Percentiles rank a stretch among this genome's conserved stretches.
Evolutionary conservation across 2,113 vertebrate species (phyloP).

Genomic region (Chunga burmeisteri): DNA sequence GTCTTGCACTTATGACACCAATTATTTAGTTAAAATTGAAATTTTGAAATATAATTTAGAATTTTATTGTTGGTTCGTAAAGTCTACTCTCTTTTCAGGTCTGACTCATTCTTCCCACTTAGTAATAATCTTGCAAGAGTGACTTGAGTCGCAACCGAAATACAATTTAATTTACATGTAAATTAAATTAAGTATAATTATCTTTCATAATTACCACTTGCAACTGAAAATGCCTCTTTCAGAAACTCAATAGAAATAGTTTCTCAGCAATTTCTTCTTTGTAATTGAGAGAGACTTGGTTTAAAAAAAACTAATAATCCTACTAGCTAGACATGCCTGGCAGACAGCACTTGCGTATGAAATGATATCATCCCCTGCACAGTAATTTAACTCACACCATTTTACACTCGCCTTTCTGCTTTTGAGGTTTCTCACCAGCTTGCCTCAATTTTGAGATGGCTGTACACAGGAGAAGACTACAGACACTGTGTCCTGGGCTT

Average conservation of each 20-base stretch:
- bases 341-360: neutral
- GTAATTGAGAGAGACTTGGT: neutral
- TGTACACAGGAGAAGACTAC: neutral
- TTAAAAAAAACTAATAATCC: neutral
- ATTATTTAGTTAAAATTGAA: constrained; percentile 41
- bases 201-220: constrained; percentile 42
- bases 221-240: constrained; percentile 38
- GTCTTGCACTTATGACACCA: neutral
- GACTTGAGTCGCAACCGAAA: constrained; percentile 33
- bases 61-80: constrained; percentile 20
- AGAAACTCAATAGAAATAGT: constrained; percentile 29
- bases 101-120: constrained; percentile 9
- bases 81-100: constrained; percentile 1
- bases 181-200: constrained; percentile 61
- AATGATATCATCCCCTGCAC: neutral
- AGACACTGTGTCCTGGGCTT: neutral
- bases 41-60: constrained; percentile 50
- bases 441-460: neutral
- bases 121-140: constrained; percentile 22
- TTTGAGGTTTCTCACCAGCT: neutral
- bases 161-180: constrained; percentile 66
- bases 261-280: constrained; percentile 14
- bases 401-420: neutral
- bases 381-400: neutral
- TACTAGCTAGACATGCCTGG: neutral